These are phyloP conservation scores for Clarias batrachus DNA, from an alignment of 2,113 vertebrate species.

Conservation along the genomic window DNA sequence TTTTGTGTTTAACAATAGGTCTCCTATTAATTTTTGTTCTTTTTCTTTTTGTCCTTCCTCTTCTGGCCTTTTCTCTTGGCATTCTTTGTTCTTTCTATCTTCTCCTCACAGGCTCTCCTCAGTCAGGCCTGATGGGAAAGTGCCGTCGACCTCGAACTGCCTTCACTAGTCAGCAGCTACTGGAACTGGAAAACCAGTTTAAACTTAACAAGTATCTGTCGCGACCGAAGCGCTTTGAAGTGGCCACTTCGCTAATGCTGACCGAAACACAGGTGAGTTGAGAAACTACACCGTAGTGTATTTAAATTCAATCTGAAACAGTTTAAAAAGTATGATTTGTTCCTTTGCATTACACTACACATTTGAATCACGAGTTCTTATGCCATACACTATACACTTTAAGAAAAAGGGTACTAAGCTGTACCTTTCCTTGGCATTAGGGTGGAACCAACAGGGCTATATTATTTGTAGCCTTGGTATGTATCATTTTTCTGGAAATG, in stretches of 20 bases:
- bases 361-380: not conserved
- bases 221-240: conserved; percentile 80
- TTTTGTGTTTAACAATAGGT: conserved; percentile 15
- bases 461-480: not conserved
- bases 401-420: not conserved
- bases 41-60: not conserved
- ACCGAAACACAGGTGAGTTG: conserved; percentile 79
- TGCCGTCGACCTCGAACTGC: conserved; percentile 80
- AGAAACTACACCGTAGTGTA: not conserved
- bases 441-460: not conserved
- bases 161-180: conserved; percentile 81
- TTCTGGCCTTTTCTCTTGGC: not conserved
- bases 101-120: conserved; percentile 56
- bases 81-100: not conserved
- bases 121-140: conserved; percentile 74
- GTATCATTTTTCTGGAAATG: not conserved
- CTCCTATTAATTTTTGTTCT: not conserved
- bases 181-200: conserved; percentile 82
- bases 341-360: not conserved
- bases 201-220: conserved; percentile 83
- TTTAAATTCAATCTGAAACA: not conserved
- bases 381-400: not conserved
- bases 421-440: not conserved
- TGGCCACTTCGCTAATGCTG: conserved; percentile 80
- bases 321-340: not conserved